Percentiles rank a stretch among this genome's conserved stretches.
These are phyloP conservation scores for Pristis pectinata DNA, from an alignment of 2,797 vertebrate genomes.

Conservation along the genomic window DNA sequence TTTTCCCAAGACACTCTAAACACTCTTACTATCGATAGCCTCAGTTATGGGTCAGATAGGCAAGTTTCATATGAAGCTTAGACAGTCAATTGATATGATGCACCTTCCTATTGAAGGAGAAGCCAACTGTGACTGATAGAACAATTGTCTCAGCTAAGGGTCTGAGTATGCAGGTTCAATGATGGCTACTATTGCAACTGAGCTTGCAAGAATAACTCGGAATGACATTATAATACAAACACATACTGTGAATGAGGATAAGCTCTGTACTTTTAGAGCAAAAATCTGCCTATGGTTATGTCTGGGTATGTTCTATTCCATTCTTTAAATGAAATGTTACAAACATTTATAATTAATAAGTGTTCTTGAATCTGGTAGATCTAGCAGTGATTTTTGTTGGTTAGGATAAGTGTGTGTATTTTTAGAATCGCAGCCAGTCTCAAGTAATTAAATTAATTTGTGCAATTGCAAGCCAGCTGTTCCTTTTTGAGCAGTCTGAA, in stretches of 20 bases:
- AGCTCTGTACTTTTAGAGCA: not conserved
- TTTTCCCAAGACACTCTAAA: not conserved
- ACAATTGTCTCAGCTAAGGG: not conserved
- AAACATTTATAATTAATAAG: not conserved
- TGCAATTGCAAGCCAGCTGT: not conserved
- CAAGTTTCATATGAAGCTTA: not conserved
- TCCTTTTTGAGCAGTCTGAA: not conserved
- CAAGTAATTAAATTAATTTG: constrained; percentile 1
- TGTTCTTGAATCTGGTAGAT: not conserved
- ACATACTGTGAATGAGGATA: not conserved
- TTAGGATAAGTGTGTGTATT: not conserved
- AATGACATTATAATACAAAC: not conserved
- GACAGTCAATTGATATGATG: not conserved
- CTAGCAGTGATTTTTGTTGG: not conserved
- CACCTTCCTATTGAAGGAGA: not conserved
- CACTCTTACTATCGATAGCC: not conserved
- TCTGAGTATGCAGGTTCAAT: not conserved
- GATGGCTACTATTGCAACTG: not conserved
- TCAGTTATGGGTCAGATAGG: not conserved
- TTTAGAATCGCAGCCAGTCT: not conserved
- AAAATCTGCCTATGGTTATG: not conserved
- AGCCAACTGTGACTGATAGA: not conserved
- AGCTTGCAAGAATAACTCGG: not conserved
- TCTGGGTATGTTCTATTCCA: not conserved
- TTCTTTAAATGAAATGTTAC: not conserved